Conservation (phyloP, 2,888 invertebrate species). For the Lasioglossum calceatum region DNA sequence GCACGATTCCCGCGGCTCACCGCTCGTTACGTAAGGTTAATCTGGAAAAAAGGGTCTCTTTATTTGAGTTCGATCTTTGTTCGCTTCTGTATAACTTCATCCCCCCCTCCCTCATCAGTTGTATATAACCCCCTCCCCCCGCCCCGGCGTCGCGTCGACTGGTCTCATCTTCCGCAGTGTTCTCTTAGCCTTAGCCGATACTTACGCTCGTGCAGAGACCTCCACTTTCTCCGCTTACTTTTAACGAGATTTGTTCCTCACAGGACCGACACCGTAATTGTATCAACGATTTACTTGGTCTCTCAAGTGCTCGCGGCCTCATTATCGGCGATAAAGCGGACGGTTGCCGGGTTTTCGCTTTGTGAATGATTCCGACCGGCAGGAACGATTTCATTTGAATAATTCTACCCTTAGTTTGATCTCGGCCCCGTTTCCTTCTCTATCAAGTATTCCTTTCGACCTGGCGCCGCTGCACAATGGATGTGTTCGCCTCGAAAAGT, state of each 20-base stretch:
- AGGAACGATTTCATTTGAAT: constrained; percentile 23
- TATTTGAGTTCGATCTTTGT: constrained; percentile 56
- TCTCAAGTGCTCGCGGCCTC: constrained; percentile 46
- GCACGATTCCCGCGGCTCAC: neutral
- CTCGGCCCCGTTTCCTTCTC: neutral
- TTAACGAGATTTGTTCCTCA: constrained; percentile 59
- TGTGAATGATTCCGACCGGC: constrained; percentile 25
- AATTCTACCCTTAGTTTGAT: constrained; percentile 16
- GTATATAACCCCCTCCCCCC: neutral
- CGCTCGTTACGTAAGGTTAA: constrained; percentile 58
- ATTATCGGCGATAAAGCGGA: constrained; percentile 50
- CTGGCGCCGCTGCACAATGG: neutral
- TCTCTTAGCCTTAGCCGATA: constrained; percentile 32
- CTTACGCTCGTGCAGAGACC: constrained; percentile 63
- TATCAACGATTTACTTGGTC: constrained; percentile 52
- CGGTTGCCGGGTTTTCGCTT: neutral
- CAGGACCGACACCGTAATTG: constrained; percentile 30
- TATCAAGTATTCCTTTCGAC: neutral
- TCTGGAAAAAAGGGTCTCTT: constrained; percentile 51
- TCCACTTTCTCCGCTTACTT: constrained; percentile 54
- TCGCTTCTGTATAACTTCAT: neutral
- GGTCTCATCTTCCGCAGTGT: constrained; percentile 27
- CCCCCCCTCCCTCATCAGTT: neutral
- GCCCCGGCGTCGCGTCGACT: neutral
- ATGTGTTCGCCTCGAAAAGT: too few relatives aligned